Conservation (phyloP, 2,888 invertebrate species). For the Tortricodes alternella region DNA sequence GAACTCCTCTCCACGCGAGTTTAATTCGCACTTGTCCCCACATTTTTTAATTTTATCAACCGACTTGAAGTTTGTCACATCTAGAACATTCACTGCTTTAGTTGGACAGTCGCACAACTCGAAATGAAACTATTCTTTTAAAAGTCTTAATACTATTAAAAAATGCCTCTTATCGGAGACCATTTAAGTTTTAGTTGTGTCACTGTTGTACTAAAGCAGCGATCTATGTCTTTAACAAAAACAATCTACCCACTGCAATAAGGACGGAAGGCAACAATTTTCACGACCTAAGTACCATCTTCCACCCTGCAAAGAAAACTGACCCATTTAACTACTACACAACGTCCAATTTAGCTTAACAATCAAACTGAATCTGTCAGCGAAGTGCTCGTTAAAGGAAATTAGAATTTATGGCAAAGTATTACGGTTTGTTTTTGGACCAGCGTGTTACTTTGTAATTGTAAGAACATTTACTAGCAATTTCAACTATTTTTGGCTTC, state of each 20-base stretch:
- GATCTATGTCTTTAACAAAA: not conserved
- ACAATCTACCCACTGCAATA: slow-evolving; percentile 32
- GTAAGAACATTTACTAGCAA: not conserved
- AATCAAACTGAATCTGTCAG: not conserved
- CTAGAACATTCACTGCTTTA: too few species aligned
- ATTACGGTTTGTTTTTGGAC: slow-evolving; percentile 4
- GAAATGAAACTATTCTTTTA: too few species aligned
- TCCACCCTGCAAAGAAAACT: not conserved
- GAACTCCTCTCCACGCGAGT: too few species aligned
- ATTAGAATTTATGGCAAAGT: slow-evolving; percentile 9
- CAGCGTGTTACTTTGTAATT: not conserved
- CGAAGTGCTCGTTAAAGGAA: not conserved
- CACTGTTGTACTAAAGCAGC: too few species aligned
- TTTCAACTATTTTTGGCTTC: not conserved
- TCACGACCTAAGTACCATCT: slow-evolving; percentile 5
- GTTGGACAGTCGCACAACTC: too few species aligned
- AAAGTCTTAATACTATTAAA: too few species aligned
- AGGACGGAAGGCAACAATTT: slow-evolving; percentile 34
- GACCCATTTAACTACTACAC: not conserved
- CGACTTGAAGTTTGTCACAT: too few species aligned
- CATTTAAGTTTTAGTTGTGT: too few species aligned
- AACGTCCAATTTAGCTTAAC: not conserved
- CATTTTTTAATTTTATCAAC: too few species aligned
- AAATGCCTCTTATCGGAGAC: too few species aligned
- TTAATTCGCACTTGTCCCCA: too few species aligned